Evolutionary conservation across 2,113 vertebrate genomes (phyloP).

Genomic region (Zootoca vivipara): DNA sequence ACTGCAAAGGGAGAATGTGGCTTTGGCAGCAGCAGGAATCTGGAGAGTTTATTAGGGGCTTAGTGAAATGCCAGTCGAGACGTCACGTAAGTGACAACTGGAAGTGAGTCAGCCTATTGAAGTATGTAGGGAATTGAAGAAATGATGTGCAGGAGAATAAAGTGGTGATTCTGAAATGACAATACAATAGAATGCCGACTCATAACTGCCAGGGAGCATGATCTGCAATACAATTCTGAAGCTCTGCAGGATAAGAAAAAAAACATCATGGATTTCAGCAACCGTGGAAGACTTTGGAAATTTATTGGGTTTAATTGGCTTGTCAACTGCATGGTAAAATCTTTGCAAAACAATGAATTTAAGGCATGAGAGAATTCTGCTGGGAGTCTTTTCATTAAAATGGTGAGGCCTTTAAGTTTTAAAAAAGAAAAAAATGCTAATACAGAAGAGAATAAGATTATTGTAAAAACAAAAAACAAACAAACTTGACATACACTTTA

Average conservation of each 20-base stretch:
- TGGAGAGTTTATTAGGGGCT: conserved; percentile 15
- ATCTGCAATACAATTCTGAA: background rate
- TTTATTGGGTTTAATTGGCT: conserved; percentile 13
- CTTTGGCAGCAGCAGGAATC: conserved; percentile 27
- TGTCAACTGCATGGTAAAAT: background rate
- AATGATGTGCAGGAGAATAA: background rate
- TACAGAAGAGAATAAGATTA: background rate
- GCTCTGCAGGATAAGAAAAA: background rate
- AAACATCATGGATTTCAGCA: background rate
- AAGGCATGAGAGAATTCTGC: background rate
- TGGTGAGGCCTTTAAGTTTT: background rate
- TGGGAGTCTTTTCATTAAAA: background rate
- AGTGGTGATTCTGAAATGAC: background rate
- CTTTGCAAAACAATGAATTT: conserved; percentile 4
- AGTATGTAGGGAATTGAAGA: background rate
- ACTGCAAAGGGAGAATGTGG: background rate
- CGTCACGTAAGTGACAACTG: background rate
- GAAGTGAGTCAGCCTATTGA: background rate
- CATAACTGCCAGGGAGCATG: background rate
- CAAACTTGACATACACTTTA: background rate
- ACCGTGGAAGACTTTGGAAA: background rate
- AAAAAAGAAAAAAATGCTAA: background rate
- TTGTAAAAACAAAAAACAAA: background rate
- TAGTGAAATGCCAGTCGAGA: conserved; percentile 33
- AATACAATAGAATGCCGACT: background rate